Evolutionary conservation across 2,113 vertebrate genomes (phyloP), one percentile per base, ranked within the genome.

Genomic region (Xenopus laevis): DNA sequence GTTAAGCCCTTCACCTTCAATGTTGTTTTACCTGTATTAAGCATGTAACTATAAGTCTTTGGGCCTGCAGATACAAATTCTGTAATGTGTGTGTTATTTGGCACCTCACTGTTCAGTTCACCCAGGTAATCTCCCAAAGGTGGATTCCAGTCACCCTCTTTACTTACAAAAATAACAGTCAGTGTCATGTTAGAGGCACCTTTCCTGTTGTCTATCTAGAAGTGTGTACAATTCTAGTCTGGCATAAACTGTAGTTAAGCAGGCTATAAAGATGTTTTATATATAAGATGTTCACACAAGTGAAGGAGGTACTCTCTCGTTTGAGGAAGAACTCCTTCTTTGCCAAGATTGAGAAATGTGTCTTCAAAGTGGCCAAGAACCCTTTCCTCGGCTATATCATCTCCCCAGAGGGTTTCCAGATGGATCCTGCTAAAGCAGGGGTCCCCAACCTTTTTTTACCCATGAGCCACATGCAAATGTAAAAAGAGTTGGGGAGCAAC

Each of bases 151-250:
- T 58, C 17, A 10, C 23, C 55, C 3, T 27, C 4, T 27, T 27
- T 27, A 27, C 23, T 27, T 27, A 72, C 46, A 72, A 68, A 74
- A 21, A 67, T 30, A 11, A 67, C 21, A 2, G 40, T 45, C 4
- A 62, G 57, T 12, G 18, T 69, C 16, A 52, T 45, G 23, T 52
- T 21, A 45, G 20, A 69, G 9, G 53, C 16, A 16, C 65, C 60
- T 11, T 7, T 45, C 13, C 21, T 44, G 2, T n/a, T n/a, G n/a
- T n/a, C 65, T 10, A 18, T 53, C 66, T 20, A 76, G 21, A 10
- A 69, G 13, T 3, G 18, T 53, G 27, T 69, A 76, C 10, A 76
- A 11, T 15, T 76, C 72, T 8, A 73, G 23, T 27, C 71, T 45
- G 60, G 17, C 20, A 23, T 68, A 44, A 13, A 57, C 8, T 2